Evolutionary conservation across 2,113 vertebrate species (phyloP).

Genomic region (Calidris pugnax): DNA sequence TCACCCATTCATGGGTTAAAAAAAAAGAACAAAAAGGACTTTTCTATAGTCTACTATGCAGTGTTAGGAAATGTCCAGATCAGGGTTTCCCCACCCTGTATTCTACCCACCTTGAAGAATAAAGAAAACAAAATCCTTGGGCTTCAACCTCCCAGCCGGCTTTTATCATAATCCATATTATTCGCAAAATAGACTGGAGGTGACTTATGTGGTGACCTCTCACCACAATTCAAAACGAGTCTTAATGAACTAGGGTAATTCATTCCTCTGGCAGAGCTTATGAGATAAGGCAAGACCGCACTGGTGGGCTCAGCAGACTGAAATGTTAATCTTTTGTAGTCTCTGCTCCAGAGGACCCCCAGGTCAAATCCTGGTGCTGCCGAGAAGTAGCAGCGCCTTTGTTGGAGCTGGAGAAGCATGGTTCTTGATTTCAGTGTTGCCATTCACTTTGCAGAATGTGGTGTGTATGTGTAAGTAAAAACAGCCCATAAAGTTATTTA

Average conservation of each 20-base stretch:
- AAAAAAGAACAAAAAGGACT: conserved; percentile 49
- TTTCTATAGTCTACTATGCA: conserved; percentile 47
- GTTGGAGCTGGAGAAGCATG: conserved; percentile 14
- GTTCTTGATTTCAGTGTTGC: conserved; percentile 49
- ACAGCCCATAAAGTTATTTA: conserved; percentile 34
- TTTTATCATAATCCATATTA: conserved; percentile 67
- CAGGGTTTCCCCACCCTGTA: conserved; percentile 35
- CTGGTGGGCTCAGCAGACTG: conserved; percentile 56
- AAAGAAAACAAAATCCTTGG: conserved; percentile 59
- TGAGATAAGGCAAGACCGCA: conserved; percentile 54
- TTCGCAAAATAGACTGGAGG: conserved; percentile 62
- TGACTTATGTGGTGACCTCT: conserved; percentile 65
- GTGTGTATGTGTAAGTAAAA: conserved; percentile 6
- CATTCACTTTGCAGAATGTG: conserved; percentile 11
- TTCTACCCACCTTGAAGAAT: conserved; percentile 65
- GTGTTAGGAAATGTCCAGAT: conserved; percentile 58
- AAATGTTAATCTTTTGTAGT: conserved; percentile 68
- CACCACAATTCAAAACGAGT: conserved; percentile 57
- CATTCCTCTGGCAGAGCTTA: conserved; percentile 62
- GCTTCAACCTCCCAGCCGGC: conserved; percentile 53
- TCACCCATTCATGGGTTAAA: conserved; percentile 28
- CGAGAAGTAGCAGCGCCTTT: background rate
- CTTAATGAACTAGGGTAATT: conserved; percentile 74
- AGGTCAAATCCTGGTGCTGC: conserved; percentile 52
- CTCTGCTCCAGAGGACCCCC: conserved; percentile 33